Evolutionary conservation across 2,888 invertebrate species (phyloP).

Genomic region (Sepioteuthis lessoniana): DNA sequence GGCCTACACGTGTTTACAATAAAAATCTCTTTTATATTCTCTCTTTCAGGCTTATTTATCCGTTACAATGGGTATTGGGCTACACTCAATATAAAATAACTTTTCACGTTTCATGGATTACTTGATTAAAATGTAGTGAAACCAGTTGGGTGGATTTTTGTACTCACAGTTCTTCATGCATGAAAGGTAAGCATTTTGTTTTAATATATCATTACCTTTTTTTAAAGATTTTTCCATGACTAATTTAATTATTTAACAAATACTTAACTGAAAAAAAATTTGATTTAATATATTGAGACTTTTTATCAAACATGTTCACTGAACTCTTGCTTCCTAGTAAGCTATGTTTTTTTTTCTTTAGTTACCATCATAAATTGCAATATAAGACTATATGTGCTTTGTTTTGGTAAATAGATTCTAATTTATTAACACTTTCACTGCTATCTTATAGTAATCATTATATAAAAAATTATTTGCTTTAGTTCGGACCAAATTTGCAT

Average conservation of each 20-base stretch:
- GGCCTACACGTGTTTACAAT: background rate
- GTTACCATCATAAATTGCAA: no score
- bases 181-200: background rate
- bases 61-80: background rate
- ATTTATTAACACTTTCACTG: no score
- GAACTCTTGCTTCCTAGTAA: no score
- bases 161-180: background rate
- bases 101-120: background rate
- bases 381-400: no score
- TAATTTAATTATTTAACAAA: background rate
- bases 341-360: no score
- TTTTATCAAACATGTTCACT: no score
- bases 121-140: background rate
- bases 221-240: background rate
- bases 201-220: background rate
- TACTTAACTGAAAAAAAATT: background rate
- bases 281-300: background rate
- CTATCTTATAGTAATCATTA: no score
- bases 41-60: background rate
- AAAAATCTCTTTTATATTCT: background rate
- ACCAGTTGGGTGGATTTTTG: background rate
- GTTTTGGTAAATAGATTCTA: no score
- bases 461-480: no score
- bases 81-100: background rate
- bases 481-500: no score